Evolutionary conservation across 2,797 vertebrate genomes (phyloP).

Genomic region (Danio albolineatus): DNA sequence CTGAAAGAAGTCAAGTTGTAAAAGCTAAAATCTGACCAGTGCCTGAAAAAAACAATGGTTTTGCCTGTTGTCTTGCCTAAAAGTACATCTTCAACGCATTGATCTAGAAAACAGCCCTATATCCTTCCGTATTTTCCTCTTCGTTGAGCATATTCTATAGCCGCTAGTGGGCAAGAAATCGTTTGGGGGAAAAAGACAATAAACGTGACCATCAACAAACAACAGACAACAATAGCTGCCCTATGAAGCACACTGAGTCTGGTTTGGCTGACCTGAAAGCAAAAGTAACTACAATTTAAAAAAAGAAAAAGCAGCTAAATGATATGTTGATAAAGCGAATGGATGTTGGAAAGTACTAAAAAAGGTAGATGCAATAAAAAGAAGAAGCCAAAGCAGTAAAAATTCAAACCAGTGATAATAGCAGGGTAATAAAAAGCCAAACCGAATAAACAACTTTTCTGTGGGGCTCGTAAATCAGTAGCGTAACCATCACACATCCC

Average conservation of each 20-base stretch:
- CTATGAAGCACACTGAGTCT: neutral
- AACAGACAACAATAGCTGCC: conserved; percentile 57
- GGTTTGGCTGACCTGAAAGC: conserved; percentile 22
- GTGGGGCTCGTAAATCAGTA: conserved; percentile 13
- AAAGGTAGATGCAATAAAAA: conserved; percentile 37
- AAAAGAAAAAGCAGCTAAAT: neutral
- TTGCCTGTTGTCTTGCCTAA: too few relatives aligned
- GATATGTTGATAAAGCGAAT: conserved; percentile 20
- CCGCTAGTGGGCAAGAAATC: conserved; percentile 57
- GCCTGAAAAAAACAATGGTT: too few relatives aligned
- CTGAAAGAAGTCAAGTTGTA: too few relatives aligned
- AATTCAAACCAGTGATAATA: conserved; percentile 27
- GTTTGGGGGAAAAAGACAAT: conserved; percentile 56
- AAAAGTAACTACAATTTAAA: conserved; percentile 1
- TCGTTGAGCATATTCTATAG: conserved; percentile 66
- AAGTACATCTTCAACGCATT: conserved; percentile 52
- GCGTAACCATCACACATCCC: conserved; percentile 43
- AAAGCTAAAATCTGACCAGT: too few relatives aligned
- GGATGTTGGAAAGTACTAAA: conserved; percentile 26
- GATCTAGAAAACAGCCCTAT: conserved; percentile 63
- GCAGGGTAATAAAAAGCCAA: conserved; percentile 15
- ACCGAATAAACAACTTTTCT: conserved; percentile 19
- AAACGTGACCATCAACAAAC: conserved; percentile 63
- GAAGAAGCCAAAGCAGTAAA: conserved; percentile 8
- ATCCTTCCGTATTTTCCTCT: conserved; percentile 67